Evolutionary conservation across 2,797 vertebrate genomes (phyloP).

Genomic region (Gobionotothen gibberifrons): DNA sequence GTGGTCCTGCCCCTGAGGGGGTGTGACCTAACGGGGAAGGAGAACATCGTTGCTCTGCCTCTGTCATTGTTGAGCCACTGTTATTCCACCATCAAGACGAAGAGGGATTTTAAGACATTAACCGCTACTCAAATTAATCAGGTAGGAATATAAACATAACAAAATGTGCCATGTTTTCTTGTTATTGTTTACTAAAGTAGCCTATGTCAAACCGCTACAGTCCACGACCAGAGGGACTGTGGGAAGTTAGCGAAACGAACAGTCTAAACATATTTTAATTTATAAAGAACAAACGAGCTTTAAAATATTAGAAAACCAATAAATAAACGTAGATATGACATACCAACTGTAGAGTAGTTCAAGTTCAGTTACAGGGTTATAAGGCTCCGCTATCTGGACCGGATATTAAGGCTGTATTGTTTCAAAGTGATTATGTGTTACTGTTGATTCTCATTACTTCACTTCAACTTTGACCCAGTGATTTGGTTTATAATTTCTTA

Average conservation of each 20-base stretch:
- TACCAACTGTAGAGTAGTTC: not conserved
- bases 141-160: conserved; percentile 49
- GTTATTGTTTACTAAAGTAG: fast-evolving
- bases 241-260: not conserved
- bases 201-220: not conserved
- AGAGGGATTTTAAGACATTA: not conserved
- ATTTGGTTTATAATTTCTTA: too few species aligned
- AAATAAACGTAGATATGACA: not conserved
- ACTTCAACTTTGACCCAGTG: conserved; percentile 22
- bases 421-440: not conserved
- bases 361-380: not conserved
- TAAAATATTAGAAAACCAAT: fast-evolving
- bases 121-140: conserved; percentile 5
- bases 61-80: not conserved
- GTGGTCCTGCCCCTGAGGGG: conserved; percentile 31
- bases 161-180: not conserved
- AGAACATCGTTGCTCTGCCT: not conserved
- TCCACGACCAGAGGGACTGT: too few species aligned
- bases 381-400: not conserved
- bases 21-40: conserved; percentile 61
- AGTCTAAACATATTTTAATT: not conserved
- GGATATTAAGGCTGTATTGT: conserved; percentile 16
- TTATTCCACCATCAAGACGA: not conserved
- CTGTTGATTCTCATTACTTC: not conserved
- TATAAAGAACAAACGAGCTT: not conserved